Evolutionary conservation across 2,888 invertebrate genomes (phyloP), one percentile per base, ranked within the genome.

Genomic region (Gymnocheta viridis): DNA sequence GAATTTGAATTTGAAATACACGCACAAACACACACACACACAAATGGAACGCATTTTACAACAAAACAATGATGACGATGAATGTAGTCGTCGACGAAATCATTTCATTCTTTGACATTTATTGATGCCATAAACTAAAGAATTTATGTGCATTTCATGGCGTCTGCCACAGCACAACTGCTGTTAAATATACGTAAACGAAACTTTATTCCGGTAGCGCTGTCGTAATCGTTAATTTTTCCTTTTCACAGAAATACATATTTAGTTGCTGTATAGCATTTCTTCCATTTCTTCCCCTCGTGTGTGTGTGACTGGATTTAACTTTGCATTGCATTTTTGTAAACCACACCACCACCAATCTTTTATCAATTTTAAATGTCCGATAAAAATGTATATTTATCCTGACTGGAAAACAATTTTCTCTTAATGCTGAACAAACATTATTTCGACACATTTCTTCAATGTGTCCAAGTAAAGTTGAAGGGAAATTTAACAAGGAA

Each of bases 101-200:
- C 88, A 89, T 89, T 89, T 90, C 89, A 89, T 88, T 88, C 88
- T 88, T 88, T 89, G 91, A 91, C 91, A 91, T 91, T 91, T 91
- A 91, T 91, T 91, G 91, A 91, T 91, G 91, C 90, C 90, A 91
- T 91, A 91, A 91, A 91, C 88, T 90, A 89, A 89, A 91, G 89
- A 91, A 91, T 91, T 91, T 91, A 91, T 91, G 91, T 91, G 91
- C 90, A 91, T 82, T 66, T 81, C 77, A 81, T 73, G 77, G 56
- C 81, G 81, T 84, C 84, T 80, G 80, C 66, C 51, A 66, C 29
- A 66, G 47, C 44, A 58, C 69, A 78, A 78, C 82, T 73, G 72
- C 69, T 70, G 51, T 49, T 69, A 78, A 78, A 78, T 35, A 27
- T 44, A 56, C 22, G 38, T 27, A 73, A 14, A 17, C 14, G 9